These are phyloP conservation scores for Pachyuromys duprasi DNA, from an alignment of 2,797 vertebrate species.

Conservation along the genomic window DNA sequence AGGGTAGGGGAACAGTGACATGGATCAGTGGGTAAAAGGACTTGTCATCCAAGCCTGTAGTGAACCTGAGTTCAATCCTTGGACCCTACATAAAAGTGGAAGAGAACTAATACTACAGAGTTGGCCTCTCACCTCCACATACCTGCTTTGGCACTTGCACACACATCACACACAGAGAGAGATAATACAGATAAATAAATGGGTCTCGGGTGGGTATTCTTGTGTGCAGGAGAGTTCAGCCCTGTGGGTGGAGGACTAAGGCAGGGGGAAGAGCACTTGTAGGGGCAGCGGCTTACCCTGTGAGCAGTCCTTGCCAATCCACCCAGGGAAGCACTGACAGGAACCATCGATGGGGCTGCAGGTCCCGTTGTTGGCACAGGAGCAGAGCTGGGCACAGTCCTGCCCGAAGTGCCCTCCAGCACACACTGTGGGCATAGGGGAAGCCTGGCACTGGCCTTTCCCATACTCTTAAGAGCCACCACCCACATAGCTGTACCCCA, in stretches of 20 bases:
- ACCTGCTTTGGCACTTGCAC: neutral
- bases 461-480: neutral
- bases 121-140: neutral
- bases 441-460: conserved; percentile 37
- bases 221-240: neutral
- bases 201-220: neutral
- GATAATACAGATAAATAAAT: neutral
- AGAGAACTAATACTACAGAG: neutral
- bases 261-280: neutral
- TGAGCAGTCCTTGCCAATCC: conserved; percentile 97
- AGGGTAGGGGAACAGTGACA: neutral
- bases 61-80: neutral
- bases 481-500: neutral
- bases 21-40: neutral
- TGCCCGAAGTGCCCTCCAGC: conserved; percentile 94
- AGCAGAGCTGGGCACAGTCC: conserved; percentile 92
- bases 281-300: conserved; percentile 90
- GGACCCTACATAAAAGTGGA: neutral
- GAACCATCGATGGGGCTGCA: conserved; percentile 98
- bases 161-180: neutral
- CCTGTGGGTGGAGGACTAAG: neutral
- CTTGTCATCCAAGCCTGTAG: neutral
- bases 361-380: conserved; percentile 97
- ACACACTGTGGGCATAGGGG: conserved; percentile 90
- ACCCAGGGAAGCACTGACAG: conserved; percentile 97